Base-by-base conservation (phyloP, 1,140 invertebrate species). In the Glossosoma conforme region DNA sequence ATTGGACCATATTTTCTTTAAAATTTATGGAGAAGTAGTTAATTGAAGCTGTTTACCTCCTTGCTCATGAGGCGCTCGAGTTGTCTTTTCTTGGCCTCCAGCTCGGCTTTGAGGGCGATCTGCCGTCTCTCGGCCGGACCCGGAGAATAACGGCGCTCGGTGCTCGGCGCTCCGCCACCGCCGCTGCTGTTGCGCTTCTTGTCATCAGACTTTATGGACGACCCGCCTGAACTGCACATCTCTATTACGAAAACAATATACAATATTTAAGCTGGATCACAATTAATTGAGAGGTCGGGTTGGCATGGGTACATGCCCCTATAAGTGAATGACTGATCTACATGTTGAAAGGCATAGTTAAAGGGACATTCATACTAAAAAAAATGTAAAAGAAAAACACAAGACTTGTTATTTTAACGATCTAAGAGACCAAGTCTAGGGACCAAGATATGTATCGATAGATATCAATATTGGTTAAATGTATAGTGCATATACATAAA, bases 141-240 rank as follows among this genome's bases (percentile, higher is more conserved):
- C 15, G 61, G 47, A 35, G 20, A 36, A 14, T 3, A 33, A 37
- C 51, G 40, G 35, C 20, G 21, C 15, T 17, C 21, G 21, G 47
- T 25, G n/a, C 43, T 50, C 8, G 48, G 44, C 6, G 55, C 41
- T 4, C 51, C 54, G 8, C 59, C 59, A 5, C 61, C 63, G 22
- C 66, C 63, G 33, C 70, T 69, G 49, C 72, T 73, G 43, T 69
- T 68, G 38, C 66, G 68, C 61, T 71, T 71, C 56, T 72, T 58
- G 25, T 58, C 56, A 25, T 58, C 56, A 10, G 56, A 53, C 37
- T 58, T 58, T 2, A 50, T 54, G 14, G 55, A 58, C 10, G 51
- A 58, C 18, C 44, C 42, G 30, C 56, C 54, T 11, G 50, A 58
- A 30, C 44, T 49, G 19, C 51, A 53, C 0, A 38, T 40, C 20